phyloP scores from a whole-genome alignment of 2,113 vertebrate species.

The Nesoenas mayeri region DNA sequence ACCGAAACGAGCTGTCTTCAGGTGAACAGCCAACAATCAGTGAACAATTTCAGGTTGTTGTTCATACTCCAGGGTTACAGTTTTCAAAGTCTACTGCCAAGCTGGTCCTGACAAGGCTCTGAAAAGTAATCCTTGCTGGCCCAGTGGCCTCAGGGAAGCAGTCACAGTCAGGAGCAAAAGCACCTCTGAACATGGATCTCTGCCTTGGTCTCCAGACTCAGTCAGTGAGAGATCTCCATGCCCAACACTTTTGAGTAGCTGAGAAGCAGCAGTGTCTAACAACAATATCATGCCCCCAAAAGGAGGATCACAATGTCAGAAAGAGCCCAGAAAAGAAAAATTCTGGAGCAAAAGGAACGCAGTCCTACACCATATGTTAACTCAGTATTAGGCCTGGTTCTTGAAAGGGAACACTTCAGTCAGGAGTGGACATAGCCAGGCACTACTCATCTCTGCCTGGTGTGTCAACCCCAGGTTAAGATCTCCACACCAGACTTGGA shows the following conservation, averaged over 20 bases:
- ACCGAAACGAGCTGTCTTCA: not conserved
- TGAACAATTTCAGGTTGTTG: constrained; percentile 27
- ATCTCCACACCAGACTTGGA: not conserved
- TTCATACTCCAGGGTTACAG: not conserved
- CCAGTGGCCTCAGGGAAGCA: not conserved
- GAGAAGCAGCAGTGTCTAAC: not conserved
- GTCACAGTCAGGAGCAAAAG: not conserved
- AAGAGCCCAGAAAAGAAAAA: not conserved
- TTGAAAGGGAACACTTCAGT: not conserved
- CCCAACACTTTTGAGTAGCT: not conserved
- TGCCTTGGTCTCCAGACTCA: not conserved
- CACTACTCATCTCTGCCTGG: not conserved
- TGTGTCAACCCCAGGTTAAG: not conserved
- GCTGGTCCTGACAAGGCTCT: not conserved
- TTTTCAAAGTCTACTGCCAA: not conserved
- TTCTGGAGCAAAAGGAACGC: not conserved
- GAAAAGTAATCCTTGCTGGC: not conserved
- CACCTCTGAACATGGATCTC: not conserved
- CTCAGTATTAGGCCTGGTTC: not conserved
- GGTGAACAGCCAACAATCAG: constrained; percentile 1
- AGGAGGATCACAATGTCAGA: not conserved
- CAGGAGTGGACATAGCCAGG: not conserved
- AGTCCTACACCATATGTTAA: not conserved
- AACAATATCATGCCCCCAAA: not conserved
- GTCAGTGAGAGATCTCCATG: not conserved